Percentiles rank a stretch among this genome's conserved stretches.
Evolutionary conservation across 37 sponge, comb jelly and placozoan species (phyloP).

Genomic region (Agelas oroides): DNA sequence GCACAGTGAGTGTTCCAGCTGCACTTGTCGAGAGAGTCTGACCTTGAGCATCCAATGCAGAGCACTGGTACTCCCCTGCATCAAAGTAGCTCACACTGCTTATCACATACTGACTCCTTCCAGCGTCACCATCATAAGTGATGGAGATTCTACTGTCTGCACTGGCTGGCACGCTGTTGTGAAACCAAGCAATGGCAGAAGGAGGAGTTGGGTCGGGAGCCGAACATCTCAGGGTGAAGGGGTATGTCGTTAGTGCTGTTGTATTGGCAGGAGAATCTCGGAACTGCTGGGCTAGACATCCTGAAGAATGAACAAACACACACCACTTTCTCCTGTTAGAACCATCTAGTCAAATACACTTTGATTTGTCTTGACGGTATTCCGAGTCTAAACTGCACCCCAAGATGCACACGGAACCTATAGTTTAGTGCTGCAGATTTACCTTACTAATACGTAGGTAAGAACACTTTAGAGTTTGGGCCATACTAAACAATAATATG

Average conservation of each 20-base stretch:
- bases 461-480: too few relatives aligned
- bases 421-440: too few relatives aligned
- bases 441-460: too few relatives aligned
- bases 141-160: neutral
- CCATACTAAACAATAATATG: too few relatives aligned
- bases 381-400: too few relatives aligned
- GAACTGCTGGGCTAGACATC: conserved; percentile 12
- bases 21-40: conserved; percentile 18
- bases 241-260: conserved; percentile 22
- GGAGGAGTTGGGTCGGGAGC: conserved; percentile 20
- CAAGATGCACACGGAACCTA: too few relatives aligned
- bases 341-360: too few relatives aligned
- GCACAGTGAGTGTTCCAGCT: conserved; percentile 43
- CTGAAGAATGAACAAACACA: neutral
- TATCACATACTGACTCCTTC: conserved; percentile 25
- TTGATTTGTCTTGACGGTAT: too few relatives aligned
- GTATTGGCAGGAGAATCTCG: conserved; percentile 38
- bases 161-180: neutral
- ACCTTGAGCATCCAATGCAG: conserved; percentile 13
- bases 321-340: too few relatives aligned
- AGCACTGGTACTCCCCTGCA: conserved; percentile 58
- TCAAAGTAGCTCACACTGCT: conserved; percentile 32
- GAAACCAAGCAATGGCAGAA: conserved; percentile 19
- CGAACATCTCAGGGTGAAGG: conserved; percentile 39
- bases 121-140: conserved; percentile 27